Evolutionary conservation across 2,888 invertebrate species (phyloP), one percentile per base, ranked within the genome.

Genomic region (Sarcophaga subvicina): DNA sequence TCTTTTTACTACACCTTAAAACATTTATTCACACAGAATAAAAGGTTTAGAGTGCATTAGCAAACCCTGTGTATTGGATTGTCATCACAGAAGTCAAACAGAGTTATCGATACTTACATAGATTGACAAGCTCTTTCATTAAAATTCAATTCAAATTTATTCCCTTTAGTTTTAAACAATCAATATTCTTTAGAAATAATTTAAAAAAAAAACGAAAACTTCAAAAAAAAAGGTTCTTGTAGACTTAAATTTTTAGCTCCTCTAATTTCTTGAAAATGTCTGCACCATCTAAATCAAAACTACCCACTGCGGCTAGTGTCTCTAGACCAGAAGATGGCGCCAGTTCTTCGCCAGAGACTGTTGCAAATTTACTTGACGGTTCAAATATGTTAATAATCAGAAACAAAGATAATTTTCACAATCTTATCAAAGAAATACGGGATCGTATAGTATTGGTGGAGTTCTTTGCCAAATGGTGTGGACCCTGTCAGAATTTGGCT

Each of bases 401-500:
- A 14, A 89, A 88, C 80, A 90, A 89, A 70, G 89, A 89, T 10
- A 97, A 98, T 91, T 95, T 98, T 91, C 94, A 96, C 90, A 92
- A 92, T 86, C 95, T 96, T 93, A 94, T 98, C 88, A 90, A 93
- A 0, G 96, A 96, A 87, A 97, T 97, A n/a, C 97, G 96, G 10
- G 95, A 95, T 54, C 96, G 96, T 91, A 94, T 98, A 91, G 96
- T 98, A 60, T 95, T 98, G 60, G 96, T 98, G 88, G 98, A 98
- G 94, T 98, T 98, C 94, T 97, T 96, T 94, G 98, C 98, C 66
- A 96, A 96, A 76, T 98, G 98, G 98, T 98, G 98, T 92, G 98
- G 98, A 0, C 98, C 98, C 3, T 98, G 98, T 95, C 97, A 97
- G 93, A 95, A 96, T 94, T 98, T 98, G 91, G 96, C 96, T 1